These are phyloP conservation scores for Ophion ventricosus DNA, from an alignment of 2,888 invertebrate species.

Conservation along the genomic window DNA sequence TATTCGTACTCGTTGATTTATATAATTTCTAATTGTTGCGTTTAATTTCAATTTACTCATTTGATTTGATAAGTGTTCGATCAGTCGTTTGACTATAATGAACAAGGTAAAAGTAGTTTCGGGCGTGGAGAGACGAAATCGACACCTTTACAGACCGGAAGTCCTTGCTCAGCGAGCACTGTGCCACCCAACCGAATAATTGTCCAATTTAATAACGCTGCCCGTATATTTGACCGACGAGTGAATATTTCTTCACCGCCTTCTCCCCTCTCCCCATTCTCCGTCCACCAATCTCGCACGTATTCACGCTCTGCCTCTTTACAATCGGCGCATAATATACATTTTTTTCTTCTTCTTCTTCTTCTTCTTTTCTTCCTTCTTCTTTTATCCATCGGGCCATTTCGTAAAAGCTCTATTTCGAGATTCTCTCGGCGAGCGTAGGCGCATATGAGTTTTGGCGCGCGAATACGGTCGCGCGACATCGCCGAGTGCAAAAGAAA, in stretches of 20 bases:
- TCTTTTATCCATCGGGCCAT: background rate
- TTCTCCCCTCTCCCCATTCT: background rate
- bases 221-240: background rate
- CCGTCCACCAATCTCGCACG: background rate
- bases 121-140: background rate
- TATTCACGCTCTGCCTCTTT: background rate
- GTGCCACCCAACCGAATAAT: background rate
- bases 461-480: background rate
- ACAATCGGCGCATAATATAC: background rate
- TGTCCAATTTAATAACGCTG: background rate
- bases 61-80: background rate
- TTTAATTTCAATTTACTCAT: background rate
- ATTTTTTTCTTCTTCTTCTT: slow-evolving; percentile 11
- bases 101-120: background rate
- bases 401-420: background rate
- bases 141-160: background rate
- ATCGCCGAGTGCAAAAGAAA: background rate
- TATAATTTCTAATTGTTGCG: background rate
- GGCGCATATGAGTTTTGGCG: background rate
- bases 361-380: slow-evolving; percentile 38
- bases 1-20: background rate
- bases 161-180: background rate
- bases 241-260: background rate
- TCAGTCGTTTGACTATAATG: background rate
- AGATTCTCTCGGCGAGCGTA: background rate